Evolutionary conservation across 2,888 invertebrate genomes (phyloP).

Genomic region (Leptinotarsa peninsularis): DNA sequence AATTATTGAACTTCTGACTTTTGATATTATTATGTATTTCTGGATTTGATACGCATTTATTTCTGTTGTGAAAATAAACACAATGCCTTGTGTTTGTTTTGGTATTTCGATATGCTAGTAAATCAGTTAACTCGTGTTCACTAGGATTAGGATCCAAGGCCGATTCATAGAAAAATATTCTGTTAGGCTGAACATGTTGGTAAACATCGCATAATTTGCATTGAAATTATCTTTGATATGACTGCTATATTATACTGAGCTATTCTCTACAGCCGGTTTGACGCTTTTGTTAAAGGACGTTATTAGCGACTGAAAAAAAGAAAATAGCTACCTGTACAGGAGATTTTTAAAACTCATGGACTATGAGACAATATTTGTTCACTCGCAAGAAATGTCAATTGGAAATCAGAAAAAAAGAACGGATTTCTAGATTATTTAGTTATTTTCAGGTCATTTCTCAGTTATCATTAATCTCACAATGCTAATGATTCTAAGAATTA

Average conservation of each 20-base stretch:
- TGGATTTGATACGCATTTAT: background rate
- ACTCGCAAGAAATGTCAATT: no score
- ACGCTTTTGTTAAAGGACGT: background rate
- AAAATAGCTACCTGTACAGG: background rate
- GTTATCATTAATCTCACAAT: no score
- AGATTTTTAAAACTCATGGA: background rate
- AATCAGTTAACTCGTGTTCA: background rate
- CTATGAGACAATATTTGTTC: background rate
- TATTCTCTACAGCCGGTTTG: background rate
- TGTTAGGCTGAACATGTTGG: background rate
- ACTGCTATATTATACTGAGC: background rate
- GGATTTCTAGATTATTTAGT: no score
- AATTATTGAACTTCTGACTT: conserved; percentile 13
- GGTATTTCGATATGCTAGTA: background rate
- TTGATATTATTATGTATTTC: conserved; percentile 4
- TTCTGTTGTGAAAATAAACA: conserved; percentile 1
- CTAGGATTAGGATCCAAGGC: conserved; percentile 1
- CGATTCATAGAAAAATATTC: background rate
- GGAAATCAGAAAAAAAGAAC: no score
- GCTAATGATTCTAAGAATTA: no score
- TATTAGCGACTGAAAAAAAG: background rate
- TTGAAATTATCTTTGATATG: conserved; percentile 1
- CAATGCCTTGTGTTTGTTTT: conserved; percentile 5
- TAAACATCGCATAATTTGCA: conserved; percentile 7
- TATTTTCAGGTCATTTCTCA: no score